These are phyloP conservation scores for Eledone cirrhosa DNA, from an alignment of 2,888 invertebrate species.

Conservation along the genomic window DNA sequence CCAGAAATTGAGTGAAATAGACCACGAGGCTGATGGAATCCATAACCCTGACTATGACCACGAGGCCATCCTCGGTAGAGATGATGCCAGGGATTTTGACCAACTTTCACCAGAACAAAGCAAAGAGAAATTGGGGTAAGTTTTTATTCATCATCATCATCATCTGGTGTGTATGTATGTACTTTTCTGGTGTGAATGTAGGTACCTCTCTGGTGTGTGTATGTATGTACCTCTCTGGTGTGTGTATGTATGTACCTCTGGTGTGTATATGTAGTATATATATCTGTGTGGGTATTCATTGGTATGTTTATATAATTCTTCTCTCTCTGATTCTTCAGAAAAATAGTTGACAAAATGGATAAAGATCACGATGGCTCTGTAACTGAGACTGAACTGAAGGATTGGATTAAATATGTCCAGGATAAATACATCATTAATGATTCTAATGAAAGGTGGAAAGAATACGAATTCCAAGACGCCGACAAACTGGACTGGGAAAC, in stretches of 20 bases:
- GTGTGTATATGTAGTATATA: too few relatives aligned
- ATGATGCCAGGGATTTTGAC: slow-evolving; percentile 89
- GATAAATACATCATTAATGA: slow-evolving; percentile 90
- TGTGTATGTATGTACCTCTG: too few relatives aligned
- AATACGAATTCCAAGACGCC: slow-evolving; percentile 82
- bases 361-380: slow-evolving; percentile 63
- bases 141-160: slow-evolving; percentile 8
- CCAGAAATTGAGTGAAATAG: slow-evolving; percentile 76
- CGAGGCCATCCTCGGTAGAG: slow-evolving; percentile 95
- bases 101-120: slow-evolving; percentile 95
- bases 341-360: slow-evolving; percentile 95
- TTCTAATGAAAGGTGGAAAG: slow-evolving; percentile 91
- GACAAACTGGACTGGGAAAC: slow-evolving; percentile 84
- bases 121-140: slow-evolving; percentile 77
- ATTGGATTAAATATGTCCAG: slow-evolving; percentile 96
- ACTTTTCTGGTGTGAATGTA: too few relatives aligned
- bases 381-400: slow-evolving; percentile 86
- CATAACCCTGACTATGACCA: slow-evolving; percentile 89
- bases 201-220: too few relatives aligned
- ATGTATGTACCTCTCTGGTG: too few relatives aligned
- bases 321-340: slow-evolving; percentile 70
- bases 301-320: not conserved
- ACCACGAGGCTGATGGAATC: slow-evolving; percentile 75
- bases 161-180: too few relatives aligned
- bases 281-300: too few relatives aligned